Conservation (phyloP, 1,140 invertebrate species). For the Zaprionus vittiger region DNA sequence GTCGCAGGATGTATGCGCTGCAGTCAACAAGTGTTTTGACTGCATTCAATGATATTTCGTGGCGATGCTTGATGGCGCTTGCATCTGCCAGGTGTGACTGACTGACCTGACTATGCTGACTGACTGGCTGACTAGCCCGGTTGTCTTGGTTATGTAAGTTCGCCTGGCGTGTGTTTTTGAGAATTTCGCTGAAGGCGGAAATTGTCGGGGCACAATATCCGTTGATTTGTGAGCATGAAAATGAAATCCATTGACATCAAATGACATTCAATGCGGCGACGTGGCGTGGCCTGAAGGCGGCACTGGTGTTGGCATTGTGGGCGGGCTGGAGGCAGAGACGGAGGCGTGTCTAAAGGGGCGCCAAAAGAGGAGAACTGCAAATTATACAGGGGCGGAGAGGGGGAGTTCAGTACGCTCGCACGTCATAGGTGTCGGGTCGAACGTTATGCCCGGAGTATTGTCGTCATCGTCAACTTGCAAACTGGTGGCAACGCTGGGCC, state of each 20-base stretch:
- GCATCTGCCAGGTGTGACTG: background rate
- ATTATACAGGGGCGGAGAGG: background rate
- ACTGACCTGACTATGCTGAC: constrained; percentile 4
- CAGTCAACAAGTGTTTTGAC: too few species aligned
- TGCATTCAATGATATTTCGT: too few species aligned
- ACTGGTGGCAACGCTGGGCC: background rate
- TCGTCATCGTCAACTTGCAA: constrained; percentile 1
- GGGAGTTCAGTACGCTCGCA: background rate
- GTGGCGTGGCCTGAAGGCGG: background rate
- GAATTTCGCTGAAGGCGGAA: constrained; percentile 57
- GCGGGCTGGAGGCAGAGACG: background rate
- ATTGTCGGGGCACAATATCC: constrained; percentile 81
- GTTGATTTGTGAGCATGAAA: constrained; percentile 80
- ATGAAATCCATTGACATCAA: constrained; percentile 73
- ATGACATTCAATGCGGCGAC: constrained; percentile 37
- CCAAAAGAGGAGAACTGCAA: background rate
- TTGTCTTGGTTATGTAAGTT: constrained; percentile 32
- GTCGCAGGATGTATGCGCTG: too few species aligned
- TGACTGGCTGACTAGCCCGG: background rate
- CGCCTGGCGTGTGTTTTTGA: constrained; percentile 51
- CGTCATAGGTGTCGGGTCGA: constrained; percentile 1
- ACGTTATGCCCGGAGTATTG: background rate
- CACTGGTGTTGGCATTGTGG: background rate
- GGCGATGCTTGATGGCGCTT: too few species aligned
- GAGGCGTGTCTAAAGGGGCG: background rate